Base-by-base conservation (phyloP, 2,888 invertebrate genomes). In the Phortica magna region DNA sequence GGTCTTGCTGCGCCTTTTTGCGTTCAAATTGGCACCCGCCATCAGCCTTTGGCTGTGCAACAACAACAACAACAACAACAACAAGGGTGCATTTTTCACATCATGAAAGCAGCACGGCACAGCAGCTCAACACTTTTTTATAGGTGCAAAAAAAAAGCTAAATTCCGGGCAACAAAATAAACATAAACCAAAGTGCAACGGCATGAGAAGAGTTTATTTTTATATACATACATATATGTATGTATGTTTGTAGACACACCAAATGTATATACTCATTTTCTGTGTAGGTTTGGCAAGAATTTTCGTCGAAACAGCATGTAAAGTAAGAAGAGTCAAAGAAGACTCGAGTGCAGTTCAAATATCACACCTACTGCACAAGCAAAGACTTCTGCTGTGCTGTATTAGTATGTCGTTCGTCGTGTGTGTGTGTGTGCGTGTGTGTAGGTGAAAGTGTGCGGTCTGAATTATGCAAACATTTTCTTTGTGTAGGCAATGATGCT, bases 291-390 rank as follows among this genome's bases (percentile, higher is more conserved):
- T n/a, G n/a, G 22, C 22, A 61, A 61, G 61, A 61, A 10, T 68
- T 68, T 68, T 43, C 42, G 41, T n/a, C n/a, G 42, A 41, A 68
- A 48, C 22, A 22, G 53, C 55, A 55, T 71, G 43, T 74, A 55
- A 77, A 75, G 78, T 74, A 78, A 78, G 77, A 76, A 76, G 73
- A 77, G 72, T 78, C 78, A 79, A 80, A 64, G 39, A 64, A 67
- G 55, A 55, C 70, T 84, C 79, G 85, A 89, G 88, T 88, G 89
- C 83, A 88, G 88, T 86, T 88, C 84, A 89, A 89, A 89, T 83
- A 89, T 89, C 79, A 88, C 88, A 89, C 88, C 88, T 86, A 82
- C 78, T 74, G 31, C 73, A 73, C 64, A 41, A 61, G 22, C 12
- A n/a, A n/a, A 22, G 74, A 72, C 57, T 42, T 17, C 31, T 31